Base-by-base conservation (phyloP, 2,797 vertebrate species). In the Borostomias antarcticus region DNA sequence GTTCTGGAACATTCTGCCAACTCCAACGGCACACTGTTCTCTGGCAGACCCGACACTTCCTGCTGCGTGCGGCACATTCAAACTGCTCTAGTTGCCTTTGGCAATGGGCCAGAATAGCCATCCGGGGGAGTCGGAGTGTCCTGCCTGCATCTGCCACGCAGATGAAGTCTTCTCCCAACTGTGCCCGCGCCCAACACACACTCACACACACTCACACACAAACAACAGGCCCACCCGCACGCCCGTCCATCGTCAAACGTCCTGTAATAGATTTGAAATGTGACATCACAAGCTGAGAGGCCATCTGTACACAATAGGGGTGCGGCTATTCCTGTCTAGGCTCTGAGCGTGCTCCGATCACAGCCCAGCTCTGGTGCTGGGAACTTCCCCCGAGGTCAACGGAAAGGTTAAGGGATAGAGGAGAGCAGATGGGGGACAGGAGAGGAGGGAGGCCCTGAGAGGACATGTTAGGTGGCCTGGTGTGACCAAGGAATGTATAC, bases 271-370 rank as follows among this genome's bases (percentile, higher is more conserved):
- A 92, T 87, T 81, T 79, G 89, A 89, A 85, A 90, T 89, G 90
- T 93, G 92, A 93, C 89, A 87, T 91, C 87, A 90, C 91, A 92
- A 91, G 92, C 92, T 92, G 93, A 92, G 92, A 90, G 88, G 89
- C 92, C 92, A 94, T 93, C 92, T 94, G 93, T 80, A 87, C 88
- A 13, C 83, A 70, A 82, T 89, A 85, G 91, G 86, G 89, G n/a
- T n/a, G n/a, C n/a, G n/a, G n/a, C n/a, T n/a, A n/a, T n/a, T n/a
- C n/a, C n/a, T n/a, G n/a, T n/a, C n/a, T n/a, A n/a, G n/a, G n/a
- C n/a, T 84, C 53, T 76, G 64, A 84, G 85, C 85, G 87, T 94
- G 92, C 93, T 94, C 93, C 82, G 89, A 91, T 92, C 89, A 85
- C 85, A 81, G 80, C 79, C 62, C 77, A 68, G 82, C 84, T 85